Conservation (phyloP, 2,888 invertebrate species). For the Branchellion lobata region DNA sequence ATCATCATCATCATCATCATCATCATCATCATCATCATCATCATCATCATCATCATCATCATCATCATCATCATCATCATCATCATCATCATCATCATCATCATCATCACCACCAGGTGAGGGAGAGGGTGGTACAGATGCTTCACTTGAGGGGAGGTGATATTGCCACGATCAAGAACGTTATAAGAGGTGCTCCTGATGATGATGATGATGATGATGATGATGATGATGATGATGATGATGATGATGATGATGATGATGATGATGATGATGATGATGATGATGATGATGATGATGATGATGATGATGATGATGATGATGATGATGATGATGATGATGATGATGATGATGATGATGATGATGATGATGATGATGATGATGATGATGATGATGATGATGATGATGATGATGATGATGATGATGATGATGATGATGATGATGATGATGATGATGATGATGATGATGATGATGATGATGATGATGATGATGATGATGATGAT, state of each 20-base stretch:
- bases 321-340: constrained; percentile 46
- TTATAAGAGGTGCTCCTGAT: constrained; percentile 74
- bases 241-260: constrained; percentile 35
- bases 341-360: constrained; percentile 45
- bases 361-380: constrained; percentile 43
- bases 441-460: constrained; percentile 45
- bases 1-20: not conserved
- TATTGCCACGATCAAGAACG: constrained; percentile 84
- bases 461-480: constrained; percentile 45
- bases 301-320: constrained; percentile 46
- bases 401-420: constrained; percentile 30
- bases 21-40: not conserved
- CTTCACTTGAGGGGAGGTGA: constrained; percentile 85
- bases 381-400: constrained; percentile 45
- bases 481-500: constrained; percentile 43
- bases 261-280: constrained; percentile 34
- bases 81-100: constrained; percentile 1
- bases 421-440: constrained; percentile 44
- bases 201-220: constrained; percentile 32
- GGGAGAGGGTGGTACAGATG: constrained; percentile 83
- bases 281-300: constrained; percentile 44
- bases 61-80: not conserved
- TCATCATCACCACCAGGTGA: constrained; percentile 61
- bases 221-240: constrained; percentile 44
- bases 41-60: not conserved